Conservation (phyloP, 2,888 invertebrate genomes). For the Pandemis heparana region DNA sequence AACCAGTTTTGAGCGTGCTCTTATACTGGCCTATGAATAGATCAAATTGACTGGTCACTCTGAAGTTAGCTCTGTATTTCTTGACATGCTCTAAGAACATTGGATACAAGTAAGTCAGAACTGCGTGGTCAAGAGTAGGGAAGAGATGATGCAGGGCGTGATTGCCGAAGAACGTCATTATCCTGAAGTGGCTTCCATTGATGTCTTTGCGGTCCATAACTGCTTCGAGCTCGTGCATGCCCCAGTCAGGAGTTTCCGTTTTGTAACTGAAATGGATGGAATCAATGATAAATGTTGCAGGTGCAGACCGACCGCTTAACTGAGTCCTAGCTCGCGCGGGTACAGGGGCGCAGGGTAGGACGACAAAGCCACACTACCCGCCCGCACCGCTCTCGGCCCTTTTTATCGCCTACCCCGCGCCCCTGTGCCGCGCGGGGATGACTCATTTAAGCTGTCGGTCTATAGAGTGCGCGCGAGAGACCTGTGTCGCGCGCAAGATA, state of each 20-base stretch:
- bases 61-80: slow-evolving; percentile 86
- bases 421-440: too few species aligned
- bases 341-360: too few species aligned
- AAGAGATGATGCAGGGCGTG: slow-evolving; percentile 93
- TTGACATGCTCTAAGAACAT: slow-evolving; percentile 86
- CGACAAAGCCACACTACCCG: too few species aligned
- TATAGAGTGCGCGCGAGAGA: too few species aligned
- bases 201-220: slow-evolving; percentile 90
- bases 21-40: slow-evolving; percentile 71
- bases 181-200: slow-evolving; percentile 87
- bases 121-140: slow-evolving; percentile 91
- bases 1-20: slow-evolving; percentile 63
- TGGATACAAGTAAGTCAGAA: slow-evolving; percentile 87
- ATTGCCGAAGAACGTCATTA: slow-evolving; percentile 91
- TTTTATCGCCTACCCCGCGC: too few species aligned
- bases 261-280: slow-evolving; percentile 61
- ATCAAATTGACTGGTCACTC: slow-evolving; percentile 66
- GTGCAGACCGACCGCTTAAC: too few species aligned
- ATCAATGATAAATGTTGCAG: too few species aligned
- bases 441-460: too few species aligned
- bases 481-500: too few species aligned
- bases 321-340: too few species aligned
- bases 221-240: slow-evolving; percentile 90
- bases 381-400: too few species aligned
- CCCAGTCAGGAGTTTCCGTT: slow-evolving; percentile 88